These are phyloP conservation scores for Eudasyphora cyanicolor DNA, from an alignment of 2,888 invertebrate species.

Conservation along the genomic window DNA sequence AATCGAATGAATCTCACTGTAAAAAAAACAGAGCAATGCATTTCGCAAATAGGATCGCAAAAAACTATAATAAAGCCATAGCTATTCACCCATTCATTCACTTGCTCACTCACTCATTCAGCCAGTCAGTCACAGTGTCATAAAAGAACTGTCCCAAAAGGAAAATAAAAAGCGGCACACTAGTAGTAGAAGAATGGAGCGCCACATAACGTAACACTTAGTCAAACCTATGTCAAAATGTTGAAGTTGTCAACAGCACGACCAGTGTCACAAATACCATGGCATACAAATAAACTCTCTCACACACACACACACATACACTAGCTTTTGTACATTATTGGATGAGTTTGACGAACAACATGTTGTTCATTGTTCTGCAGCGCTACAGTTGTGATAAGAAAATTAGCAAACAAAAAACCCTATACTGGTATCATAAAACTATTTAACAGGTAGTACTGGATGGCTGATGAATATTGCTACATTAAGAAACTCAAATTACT, in stretches of 20 bases:
- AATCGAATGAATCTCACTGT: neutral
- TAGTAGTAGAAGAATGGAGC: neutral
- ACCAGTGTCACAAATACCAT: constrained; percentile 31
- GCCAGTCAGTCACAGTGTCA: constrained; percentile 18
- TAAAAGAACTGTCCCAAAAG: constrained; percentile 43
- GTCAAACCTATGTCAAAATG: constrained; percentile 50
- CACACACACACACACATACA: neutral
- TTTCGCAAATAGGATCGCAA: constrained; percentile 17
- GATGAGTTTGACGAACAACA: neutral
- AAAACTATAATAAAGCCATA: constrained; percentile 57
- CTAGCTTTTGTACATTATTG: neutral
- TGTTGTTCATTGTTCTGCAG: neutral
- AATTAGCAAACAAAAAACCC: too few relatives aligned
- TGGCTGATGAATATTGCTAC: too few relatives aligned
- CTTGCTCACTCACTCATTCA: neutral
- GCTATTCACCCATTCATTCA: neutral
- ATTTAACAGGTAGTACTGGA: too few relatives aligned
- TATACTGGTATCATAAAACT: too few relatives aligned
- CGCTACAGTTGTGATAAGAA: neutral
- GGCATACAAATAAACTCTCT: neutral
- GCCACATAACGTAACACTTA: constrained; percentile 39
- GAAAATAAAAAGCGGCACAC: constrained; percentile 23
- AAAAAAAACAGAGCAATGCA: neutral
- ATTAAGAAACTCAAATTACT: too few relatives aligned
- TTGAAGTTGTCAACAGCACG: constrained; percentile 61